These are phyloP conservation scores for Loris lydekkerianus DNA, from an alignment of 2,797 vertebrate species.

Conservation along the genomic window DNA sequence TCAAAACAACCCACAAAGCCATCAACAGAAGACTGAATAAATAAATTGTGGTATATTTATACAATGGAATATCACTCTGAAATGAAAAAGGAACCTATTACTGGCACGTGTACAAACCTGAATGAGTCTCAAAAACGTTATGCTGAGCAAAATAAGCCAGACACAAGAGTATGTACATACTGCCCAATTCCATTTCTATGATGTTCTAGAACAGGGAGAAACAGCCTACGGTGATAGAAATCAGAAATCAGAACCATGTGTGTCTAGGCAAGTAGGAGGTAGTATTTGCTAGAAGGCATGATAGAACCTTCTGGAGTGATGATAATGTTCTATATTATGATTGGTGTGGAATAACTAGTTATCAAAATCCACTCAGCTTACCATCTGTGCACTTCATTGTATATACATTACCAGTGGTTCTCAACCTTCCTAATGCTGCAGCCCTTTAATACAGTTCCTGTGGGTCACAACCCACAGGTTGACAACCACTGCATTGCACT, in stretches of 20 bases:
- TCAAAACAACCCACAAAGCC: conserved; percentile 14
- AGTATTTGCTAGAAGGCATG: background rate
- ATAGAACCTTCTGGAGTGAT: conserved; percentile 8
- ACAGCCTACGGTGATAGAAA: background rate
- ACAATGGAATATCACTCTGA: conserved; percentile 17
- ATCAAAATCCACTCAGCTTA: background rate
- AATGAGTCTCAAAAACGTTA: background rate
- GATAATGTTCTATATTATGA: background rate
- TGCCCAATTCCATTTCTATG: background rate
- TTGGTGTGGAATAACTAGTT: background rate
- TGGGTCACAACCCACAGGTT: no score
- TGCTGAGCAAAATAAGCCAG: background rate
- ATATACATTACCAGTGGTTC: background rate
- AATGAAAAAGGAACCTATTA: background rate
- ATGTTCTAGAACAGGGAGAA: background rate
- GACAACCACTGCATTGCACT: background rate
- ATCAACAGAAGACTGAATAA: background rate
- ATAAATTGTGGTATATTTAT: background rate
- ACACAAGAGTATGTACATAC: background rate
- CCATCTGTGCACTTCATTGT: background rate
- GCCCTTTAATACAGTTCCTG: no score
- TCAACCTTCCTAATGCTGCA: no score
- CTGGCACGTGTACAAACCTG: background rate
- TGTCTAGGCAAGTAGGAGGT: background rate
- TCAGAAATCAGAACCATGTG: background rate